Evolutionary conservation across 1,140 invertebrate genomes (phyloP).

Genomic region (Rhyzopertha dominica): DNA sequence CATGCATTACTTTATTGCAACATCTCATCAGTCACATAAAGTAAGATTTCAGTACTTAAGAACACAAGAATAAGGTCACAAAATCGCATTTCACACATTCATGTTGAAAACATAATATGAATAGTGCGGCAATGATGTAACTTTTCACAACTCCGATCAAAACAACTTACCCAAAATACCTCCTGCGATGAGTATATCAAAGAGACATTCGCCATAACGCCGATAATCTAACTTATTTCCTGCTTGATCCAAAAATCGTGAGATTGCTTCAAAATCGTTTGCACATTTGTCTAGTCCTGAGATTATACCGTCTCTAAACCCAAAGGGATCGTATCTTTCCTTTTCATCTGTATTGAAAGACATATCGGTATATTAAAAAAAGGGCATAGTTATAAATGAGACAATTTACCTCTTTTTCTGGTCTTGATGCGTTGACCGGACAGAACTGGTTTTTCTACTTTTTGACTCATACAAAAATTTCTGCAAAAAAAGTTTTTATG

Average conservation of each 20-base stretch:
- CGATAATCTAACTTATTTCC: constrained; percentile 95
- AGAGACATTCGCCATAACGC: constrained; percentile 94
- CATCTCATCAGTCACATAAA: no score
- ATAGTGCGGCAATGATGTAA: no score
- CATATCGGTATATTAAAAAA: background rate
- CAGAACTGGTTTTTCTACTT: constrained; percentile 99
- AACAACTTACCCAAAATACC: constrained; percentile 61
- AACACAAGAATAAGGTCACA: no score
- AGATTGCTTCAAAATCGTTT: constrained; percentile 86
- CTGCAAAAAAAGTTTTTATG: constrained; percentile 53
- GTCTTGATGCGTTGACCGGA: constrained; percentile 99
- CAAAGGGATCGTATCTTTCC: constrained; percentile 97
- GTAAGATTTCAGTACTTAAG: no score
- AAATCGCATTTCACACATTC: no score
- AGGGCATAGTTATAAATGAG: constrained; percentile 3
- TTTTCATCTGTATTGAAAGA: constrained; percentile 80
- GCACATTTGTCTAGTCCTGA: constrained; percentile 88
- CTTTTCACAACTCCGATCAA: constrained; percentile 2
- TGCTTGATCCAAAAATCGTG: constrained; percentile 88
- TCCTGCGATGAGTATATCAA: constrained; percentile 96
- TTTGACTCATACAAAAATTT: constrained; percentile 99
- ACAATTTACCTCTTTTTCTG: constrained; percentile 91
- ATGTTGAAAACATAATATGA: no score
- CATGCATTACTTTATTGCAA: no score
- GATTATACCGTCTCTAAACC: constrained; percentile 94